Evolutionary conservation across 2,113 vertebrate genomes (phyloP).

Genomic region (Pseudorasbora parva): DNA sequence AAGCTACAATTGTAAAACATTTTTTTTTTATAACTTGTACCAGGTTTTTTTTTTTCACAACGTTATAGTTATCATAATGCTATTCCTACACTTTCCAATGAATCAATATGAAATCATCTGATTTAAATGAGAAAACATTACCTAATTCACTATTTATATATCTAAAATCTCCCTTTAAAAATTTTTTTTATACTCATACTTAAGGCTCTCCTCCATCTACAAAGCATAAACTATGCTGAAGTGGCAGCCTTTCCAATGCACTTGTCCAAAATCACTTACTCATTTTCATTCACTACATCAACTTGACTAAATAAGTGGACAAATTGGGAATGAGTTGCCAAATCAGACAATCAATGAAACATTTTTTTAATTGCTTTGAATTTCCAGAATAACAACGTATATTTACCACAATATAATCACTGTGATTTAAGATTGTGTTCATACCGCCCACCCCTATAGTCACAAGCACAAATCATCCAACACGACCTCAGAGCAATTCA

Average conservation of each 20-base stretch:
- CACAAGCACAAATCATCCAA: slow-evolving; percentile 30
- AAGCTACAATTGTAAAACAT: too few species aligned
- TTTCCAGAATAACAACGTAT: neutral
- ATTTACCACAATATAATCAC: too few species aligned
- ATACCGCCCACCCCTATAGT: neutral
- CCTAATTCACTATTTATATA: too few species aligned
- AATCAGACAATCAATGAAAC: too few species aligned
- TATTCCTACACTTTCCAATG: too few species aligned
- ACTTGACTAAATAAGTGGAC: neutral
- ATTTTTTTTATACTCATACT: neutral
- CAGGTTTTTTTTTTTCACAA: too few species aligned
- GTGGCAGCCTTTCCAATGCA: neutral
- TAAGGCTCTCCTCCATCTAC: neutral
- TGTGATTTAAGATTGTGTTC: neutral
- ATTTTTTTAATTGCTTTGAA: neutral
- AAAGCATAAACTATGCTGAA: neutral
- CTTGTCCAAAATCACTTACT: neutral
- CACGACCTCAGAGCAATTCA: slow-evolving; percentile 9
- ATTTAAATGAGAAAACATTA: too few species aligned
- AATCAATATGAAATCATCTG: too few species aligned
- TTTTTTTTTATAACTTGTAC: too few species aligned
- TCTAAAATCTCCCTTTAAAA: too few species aligned
- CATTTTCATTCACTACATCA: neutral
- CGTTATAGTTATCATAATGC: too few species aligned
- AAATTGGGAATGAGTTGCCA: neutral